Conservation (phyloP, 2,797 vertebrate species). For the Channallabes apus region DNA sequence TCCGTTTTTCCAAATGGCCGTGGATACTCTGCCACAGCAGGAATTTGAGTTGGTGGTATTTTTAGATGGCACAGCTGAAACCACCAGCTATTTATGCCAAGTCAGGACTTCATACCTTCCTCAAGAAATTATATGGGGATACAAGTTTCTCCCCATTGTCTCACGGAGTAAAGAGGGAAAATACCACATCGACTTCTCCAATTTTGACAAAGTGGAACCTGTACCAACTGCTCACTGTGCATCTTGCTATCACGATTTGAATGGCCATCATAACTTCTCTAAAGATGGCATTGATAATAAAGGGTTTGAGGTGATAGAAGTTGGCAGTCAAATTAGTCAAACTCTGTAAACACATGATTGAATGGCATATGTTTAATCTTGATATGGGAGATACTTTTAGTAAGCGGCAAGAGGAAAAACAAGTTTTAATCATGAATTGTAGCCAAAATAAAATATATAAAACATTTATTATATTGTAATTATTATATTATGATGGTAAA, state of each 20-base stretch:
- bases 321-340: constrained; percentile 61
- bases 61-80: constrained; percentile 87
- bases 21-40: constrained; percentile 84
- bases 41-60: constrained; percentile 93
- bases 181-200: constrained; percentile 92
- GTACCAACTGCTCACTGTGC: constrained; percentile 91
- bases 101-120: constrained; percentile 93
- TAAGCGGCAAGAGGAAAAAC: neutral
- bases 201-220: constrained; percentile 87
- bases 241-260: constrained; percentile 88
- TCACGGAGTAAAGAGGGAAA: constrained; percentile 92
- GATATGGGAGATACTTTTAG: neutral
- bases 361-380: neutral
- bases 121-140: constrained; percentile 93
- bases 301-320: constrained; percentile 81
- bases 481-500: neutral
- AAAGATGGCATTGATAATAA: constrained; percentile 80
- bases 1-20: constrained; percentile 90
- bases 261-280: constrained; percentile 76
- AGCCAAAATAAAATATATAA: neutral
- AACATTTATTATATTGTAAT: neutral
- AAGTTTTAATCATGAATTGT: neutral
- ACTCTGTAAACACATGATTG: neutral
- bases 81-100: constrained; percentile 89
- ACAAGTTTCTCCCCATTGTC: constrained; percentile 89